These are phyloP conservation scores for Peucedramus taeniatus DNA, from an alignment of 2,113 vertebrate genomes.

Conservation along the genomic window DNA sequence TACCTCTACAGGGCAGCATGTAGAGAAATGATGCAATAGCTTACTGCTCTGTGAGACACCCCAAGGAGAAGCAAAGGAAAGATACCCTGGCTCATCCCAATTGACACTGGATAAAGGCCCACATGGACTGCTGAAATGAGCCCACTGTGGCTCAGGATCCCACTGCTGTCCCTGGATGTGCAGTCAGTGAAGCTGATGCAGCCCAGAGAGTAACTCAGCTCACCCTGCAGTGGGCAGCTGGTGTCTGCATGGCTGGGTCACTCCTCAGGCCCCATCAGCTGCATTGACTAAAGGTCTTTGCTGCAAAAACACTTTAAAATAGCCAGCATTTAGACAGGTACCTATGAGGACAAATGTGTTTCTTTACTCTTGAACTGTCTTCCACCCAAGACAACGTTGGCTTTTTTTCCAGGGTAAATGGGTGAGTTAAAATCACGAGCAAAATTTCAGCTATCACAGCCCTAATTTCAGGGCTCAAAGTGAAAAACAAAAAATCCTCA, in stretches of 20 bases:
- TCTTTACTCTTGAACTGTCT: background rate
- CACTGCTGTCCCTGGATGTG: background rate
- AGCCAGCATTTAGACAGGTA: background rate
- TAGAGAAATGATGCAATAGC: background rate
- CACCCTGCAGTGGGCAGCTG: background rate
- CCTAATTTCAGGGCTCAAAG: background rate
- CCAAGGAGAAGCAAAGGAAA: background rate
- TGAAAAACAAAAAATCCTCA: background rate
- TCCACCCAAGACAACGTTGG: background rate
- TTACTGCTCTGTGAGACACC: background rate
- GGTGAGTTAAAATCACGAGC: background rate
- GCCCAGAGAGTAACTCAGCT: background rate
- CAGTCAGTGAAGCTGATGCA: background rate
- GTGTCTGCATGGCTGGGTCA: background rate
- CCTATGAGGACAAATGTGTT: background rate
- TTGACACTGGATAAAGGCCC: background rate
- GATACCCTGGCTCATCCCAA: background rate
- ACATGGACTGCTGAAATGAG: background rate
- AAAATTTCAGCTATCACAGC: background rate
- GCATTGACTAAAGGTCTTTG: background rate
- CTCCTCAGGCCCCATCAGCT: background rate
- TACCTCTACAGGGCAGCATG: background rate
- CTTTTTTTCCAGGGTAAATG: background rate
- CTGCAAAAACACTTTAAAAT: background rate
- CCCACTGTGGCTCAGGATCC: background rate